phyloP scores from a whole-genome alignment of 2,888 invertebrate genomes.

The Ennomos erosarius region DNA sequence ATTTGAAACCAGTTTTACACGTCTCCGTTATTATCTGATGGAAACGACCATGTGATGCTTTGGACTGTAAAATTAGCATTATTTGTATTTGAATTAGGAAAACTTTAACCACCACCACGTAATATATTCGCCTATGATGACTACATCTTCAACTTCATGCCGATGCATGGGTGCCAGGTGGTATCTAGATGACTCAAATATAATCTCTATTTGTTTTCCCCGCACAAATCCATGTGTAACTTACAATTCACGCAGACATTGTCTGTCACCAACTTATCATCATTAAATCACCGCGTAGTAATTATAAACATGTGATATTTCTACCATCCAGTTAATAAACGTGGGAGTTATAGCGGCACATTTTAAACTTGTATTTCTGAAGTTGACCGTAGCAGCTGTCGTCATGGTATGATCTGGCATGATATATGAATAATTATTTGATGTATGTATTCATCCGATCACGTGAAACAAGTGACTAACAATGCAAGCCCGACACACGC shows the following conservation, averaged over 20 bases:
- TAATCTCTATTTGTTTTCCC: slow-evolving; percentile 5
- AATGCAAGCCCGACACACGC: slow-evolving; percentile 24
- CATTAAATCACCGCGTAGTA: slow-evolving; percentile 7
- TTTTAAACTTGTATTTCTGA: neutral
- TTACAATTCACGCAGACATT: neutral
- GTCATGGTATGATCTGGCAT: slow-evolving; percentile 35
- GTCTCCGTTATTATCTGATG: too few relatives aligned
- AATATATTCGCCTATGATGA: too few relatives aligned
- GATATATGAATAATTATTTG: slow-evolving; percentile 22
- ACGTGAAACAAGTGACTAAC: slow-evolving; percentile 49
- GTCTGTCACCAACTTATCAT: neutral
- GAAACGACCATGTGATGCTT: too few relatives aligned
- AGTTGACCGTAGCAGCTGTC: slow-evolving; percentile 23
- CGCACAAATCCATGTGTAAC: slow-evolving; percentile 2
- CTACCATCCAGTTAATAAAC: neutral
- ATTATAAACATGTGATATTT: neutral
- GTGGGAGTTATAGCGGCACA: slow-evolving; percentile 8
- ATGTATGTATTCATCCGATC: slow-evolving; percentile 40
- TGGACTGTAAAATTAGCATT: too few relatives aligned
- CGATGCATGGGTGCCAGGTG: neutral
- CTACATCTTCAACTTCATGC: too few relatives aligned
- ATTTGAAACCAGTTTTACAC: too few relatives aligned
- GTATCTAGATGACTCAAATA: neutral
- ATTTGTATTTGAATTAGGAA: too few relatives aligned
- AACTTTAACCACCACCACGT: too few relatives aligned